These are phyloP conservation scores for Characodon lateralis DNA, from an alignment of 2,797 vertebrate genomes.

Conservation along the genomic window DNA sequence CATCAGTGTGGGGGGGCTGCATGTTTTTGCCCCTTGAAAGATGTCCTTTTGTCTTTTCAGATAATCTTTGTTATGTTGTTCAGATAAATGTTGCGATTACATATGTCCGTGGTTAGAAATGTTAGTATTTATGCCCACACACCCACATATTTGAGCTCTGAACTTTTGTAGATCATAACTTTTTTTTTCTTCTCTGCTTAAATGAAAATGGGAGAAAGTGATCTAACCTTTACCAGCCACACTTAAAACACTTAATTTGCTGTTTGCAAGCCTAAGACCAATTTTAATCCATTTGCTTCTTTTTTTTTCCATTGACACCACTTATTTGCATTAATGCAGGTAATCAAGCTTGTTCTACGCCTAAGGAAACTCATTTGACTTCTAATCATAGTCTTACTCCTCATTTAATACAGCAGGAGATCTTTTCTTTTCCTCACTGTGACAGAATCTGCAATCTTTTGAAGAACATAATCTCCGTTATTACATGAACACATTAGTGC, in stretches of 20 bases:
- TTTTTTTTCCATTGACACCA: conserved; percentile 42
- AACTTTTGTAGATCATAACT: neutral
- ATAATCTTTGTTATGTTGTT: neutral
- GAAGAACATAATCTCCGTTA: conserved; percentile 14
- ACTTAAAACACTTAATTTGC: conserved; percentile 40
- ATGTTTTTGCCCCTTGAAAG: neutral
- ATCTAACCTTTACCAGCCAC: conserved; percentile 12
- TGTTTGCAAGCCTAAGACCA: conserved; percentile 29
- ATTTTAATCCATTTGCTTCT: conserved; percentile 39
- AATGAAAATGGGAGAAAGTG: conserved; percentile 19
- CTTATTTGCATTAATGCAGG: conserved; percentile 52
- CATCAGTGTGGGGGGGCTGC: neutral
- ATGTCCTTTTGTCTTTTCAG: neutral
- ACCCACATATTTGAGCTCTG: neutral
- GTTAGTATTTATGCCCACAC: neutral
- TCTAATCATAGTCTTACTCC: conserved; percentile 55
- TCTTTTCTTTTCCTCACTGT: conserved; percentile 18
- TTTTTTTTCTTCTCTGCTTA: conserved; percentile 2
- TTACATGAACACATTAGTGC: conserved; percentile 10
- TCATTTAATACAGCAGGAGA: conserved; percentile 41
- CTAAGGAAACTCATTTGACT: conserved; percentile 59
- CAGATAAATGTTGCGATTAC: neutral
- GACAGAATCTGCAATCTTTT: conserved; percentile 4
- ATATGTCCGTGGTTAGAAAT: neutral
- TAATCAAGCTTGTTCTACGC: conserved; percentile 59